Evolutionary conservation across 1,140 invertebrate species (phyloP).

Genomic region (Globodera ellingtonae): DNA sequence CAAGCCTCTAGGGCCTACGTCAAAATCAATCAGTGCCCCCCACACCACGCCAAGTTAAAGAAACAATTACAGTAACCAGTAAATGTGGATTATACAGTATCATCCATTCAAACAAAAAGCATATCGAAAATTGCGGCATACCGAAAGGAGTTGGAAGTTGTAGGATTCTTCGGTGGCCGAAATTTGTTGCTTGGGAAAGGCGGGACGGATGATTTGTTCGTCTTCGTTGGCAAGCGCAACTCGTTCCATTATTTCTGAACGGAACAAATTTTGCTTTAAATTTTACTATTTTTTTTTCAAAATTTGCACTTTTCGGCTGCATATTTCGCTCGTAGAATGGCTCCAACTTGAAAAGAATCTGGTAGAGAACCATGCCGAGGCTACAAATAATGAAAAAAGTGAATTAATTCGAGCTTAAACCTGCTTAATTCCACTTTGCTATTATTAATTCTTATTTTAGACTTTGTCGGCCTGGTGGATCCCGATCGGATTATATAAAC

Average conservation of each 20-base stretch:
- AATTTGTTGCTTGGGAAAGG: constrained; percentile 50
- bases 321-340: constrained; percentile 51
- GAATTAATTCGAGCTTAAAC: constrained; percentile 21
- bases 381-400: constrained; percentile 40
- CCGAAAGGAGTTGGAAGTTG: constrained; percentile 31
- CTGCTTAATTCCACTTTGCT: too few relatives aligned
- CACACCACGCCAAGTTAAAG: background rate
- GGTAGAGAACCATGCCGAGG: constrained; percentile 62
- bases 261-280: constrained; percentile 5
- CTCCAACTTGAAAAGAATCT: constrained; percentile 59
- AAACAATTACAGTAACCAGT: background rate
- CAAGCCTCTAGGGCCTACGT: constrained; percentile 57
- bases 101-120: constrained; percentile 5
- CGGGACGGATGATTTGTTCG: constrained; percentile 60
- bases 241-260: constrained; percentile 19
- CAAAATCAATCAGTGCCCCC: background rate
- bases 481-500: too few relatives aligned
- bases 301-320: constrained; percentile 20
- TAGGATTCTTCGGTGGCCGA: constrained; percentile 22
- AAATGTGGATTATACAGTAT: background rate
- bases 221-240: constrained; percentile 55
- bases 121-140: background rate
- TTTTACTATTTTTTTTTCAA: background rate
- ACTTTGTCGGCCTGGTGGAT: too few relatives aligned
- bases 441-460: too few relatives aligned